phyloP scores from a whole-genome alignment of 2,113 vertebrate species.

The Sapajus apella region DNA sequence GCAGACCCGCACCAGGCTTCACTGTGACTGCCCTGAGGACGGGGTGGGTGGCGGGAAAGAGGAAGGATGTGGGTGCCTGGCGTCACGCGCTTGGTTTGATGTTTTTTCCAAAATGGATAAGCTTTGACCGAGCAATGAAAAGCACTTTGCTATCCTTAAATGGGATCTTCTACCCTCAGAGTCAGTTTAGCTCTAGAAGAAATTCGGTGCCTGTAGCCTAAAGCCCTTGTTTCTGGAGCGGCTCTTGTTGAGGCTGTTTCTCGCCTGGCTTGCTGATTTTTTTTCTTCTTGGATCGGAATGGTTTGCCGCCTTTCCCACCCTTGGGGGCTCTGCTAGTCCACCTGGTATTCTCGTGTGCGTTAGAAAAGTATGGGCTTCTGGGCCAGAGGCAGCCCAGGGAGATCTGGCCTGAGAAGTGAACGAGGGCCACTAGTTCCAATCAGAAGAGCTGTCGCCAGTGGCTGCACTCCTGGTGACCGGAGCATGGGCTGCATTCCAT shows the following conservation, averaged over 20 bases:
- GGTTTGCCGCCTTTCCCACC: not conserved
- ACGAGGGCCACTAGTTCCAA: no score
- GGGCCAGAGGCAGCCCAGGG: rapidly evolving
- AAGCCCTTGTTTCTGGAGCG: not conserved
- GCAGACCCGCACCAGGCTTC: rapidly evolving
- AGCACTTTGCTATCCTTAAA: not conserved
- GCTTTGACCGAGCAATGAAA: not conserved
- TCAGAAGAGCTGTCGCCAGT: not conserved
- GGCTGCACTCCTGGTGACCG: not conserved
- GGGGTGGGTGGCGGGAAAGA: rapidly evolving
- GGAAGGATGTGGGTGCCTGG: not conserved
- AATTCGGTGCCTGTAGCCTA: not conserved
- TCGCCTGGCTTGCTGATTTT: not conserved
- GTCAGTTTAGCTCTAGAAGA: no score
- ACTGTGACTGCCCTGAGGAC: not conserved
- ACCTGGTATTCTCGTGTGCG: rapidly evolving
- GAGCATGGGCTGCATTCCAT: not conserved
- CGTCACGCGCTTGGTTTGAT: not conserved
- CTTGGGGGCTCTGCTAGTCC: not conserved
- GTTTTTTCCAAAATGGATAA: not conserved
- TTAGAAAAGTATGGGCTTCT: not conserved
- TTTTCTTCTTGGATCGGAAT: not conserved
- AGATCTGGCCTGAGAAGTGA: no score
- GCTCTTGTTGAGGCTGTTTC: not conserved
- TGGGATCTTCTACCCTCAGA: rapidly evolving